These are phyloP conservation scores for Cylindroiulus punctatus DNA, from an alignment of 2,888 invertebrate genomes.

Conservation along the genomic window DNA sequence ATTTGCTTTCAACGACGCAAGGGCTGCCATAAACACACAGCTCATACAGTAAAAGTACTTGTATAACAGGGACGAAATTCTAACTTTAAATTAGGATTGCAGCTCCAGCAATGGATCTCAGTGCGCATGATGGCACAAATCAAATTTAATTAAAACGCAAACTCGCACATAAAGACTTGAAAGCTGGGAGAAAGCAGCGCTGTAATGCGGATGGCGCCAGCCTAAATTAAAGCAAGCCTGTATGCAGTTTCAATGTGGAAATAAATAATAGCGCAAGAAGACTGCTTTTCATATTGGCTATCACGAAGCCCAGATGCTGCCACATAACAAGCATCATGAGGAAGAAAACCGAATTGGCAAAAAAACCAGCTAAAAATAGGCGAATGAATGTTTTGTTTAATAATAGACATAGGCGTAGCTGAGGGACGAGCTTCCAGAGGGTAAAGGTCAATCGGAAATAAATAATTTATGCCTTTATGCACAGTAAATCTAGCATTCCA, in stretches of 20 bases:
- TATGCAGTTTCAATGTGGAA: neutral
- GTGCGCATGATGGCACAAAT: slow-evolving; percentile 18
- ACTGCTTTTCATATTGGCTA: slow-evolving; percentile 18
- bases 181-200: neutral
- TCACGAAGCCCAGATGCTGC: neutral
- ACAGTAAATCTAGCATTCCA: neutral
- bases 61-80: neutral
- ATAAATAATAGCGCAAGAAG: neutral
- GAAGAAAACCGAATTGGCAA: no score
- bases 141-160: neutral
- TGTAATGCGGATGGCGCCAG: slow-evolving; percentile 11
- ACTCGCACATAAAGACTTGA: neutral
- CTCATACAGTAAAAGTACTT: neutral
- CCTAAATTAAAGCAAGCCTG: neutral
- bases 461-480: neutral
- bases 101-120: neutral
- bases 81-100: neutral
- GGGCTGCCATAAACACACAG: neutral
- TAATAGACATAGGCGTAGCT: neutral
- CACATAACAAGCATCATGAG: neutral
- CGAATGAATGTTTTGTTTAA: neutral
- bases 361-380: neutral
- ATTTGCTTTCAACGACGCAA: neutral
- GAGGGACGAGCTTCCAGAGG: neutral
- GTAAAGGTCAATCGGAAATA: neutral